A percentile compares a stretch with the other conserved stretches of the same genome.
phyloP scores from a whole-genome alignment of 1,140 invertebrate species.

The Trichonephila clavipes region DNA sequence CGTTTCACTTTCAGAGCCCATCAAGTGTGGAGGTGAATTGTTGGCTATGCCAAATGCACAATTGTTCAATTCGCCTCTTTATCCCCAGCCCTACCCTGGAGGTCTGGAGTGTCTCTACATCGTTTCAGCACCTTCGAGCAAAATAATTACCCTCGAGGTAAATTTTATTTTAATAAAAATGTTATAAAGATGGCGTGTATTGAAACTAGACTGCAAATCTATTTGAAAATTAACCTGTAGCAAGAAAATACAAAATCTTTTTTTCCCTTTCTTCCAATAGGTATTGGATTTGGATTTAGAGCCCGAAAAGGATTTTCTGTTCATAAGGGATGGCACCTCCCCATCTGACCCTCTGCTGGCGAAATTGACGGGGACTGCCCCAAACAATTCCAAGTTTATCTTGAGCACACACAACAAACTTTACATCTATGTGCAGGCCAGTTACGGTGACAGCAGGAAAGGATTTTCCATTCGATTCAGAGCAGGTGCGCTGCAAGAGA shows the following conservation, averaged over 20 bases:
- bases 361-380: slow-evolving; percentile 86
- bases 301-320: slow-evolving; percentile 90
- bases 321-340: slow-evolving; percentile 93
- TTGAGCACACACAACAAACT: slow-evolving; percentile 94
- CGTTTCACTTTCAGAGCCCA: slow-evolving; percentile 63
- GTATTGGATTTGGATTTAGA: slow-evolving; percentile 94
- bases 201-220: no score
- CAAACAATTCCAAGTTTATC: slow-evolving; percentile 85
- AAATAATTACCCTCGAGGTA: slow-evolving; percentile 91
- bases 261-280: slow-evolving; percentile 21
- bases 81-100: slow-evolving; percentile 94
- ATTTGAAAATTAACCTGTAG: no score
- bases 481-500: slow-evolving; percentile 81
- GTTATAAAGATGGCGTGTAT: no score
- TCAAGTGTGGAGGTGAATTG: slow-evolving; percentile 75
- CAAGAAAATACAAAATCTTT: no score
- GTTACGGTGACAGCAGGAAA: slow-evolving; percentile 88
- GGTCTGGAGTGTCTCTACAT: slow-evolving; percentile 97
- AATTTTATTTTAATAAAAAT: not conserved
- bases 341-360: slow-evolving; percentile 93
- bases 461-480: slow-evolving; percentile 95
- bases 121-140: slow-evolving; percentile 91
- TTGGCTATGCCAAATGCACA: slow-evolving; percentile 77
- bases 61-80: slow-evolving; percentile 90
- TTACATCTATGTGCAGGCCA: slow-evolving; percentile 94